Base-by-base conservation (phyloP, 2,797 vertebrate species). In the Pseudochromis fuscus region DNA sequence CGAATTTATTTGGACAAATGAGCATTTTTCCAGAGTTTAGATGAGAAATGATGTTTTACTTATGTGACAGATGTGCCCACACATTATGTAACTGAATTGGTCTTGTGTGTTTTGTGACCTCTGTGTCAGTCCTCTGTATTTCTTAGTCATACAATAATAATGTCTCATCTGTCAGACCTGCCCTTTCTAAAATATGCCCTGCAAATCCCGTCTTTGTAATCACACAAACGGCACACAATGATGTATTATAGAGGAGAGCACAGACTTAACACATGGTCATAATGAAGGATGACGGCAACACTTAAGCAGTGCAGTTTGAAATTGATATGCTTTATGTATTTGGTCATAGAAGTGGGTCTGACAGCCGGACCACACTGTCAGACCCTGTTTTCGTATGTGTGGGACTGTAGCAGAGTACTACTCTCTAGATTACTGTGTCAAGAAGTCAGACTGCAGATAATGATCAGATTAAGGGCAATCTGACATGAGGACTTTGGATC, bases 381-480 rank as follows among this genome's bases (percentile, higher is more conserved):
- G 23, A 62, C 28, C 49, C 9, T 37, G 42, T 67, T 65, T 58
- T 59, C 31, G 16, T 38, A 16, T 13, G 1, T 61, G 37, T 9
- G 48, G 13, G 4, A 23, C 40, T 27, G 59, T 35, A n/a, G 27
- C 57, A 35, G 42, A 60, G 58, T 67, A 23, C 3, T 16, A 7
- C 40, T 40, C 72, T 84, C 61, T 79, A 82, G 69, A 85, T 87
- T 75, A 84, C 77, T 67, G 58, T 66, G 77, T 83, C 72, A 81
- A 80, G 74, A 87, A 69, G 74, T 88, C 85, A 78, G 87, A 67
- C 72, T 8, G 69, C 65, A 82, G 79, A 88, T 86, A 77, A 87
- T 72, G 79, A 83, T 83, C 85, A 90, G 89, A 92, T 92, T 91
- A 92, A 88, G 88, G 83, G 33, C 85, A 82, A 73, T 89, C 78